Conservation (phyloP, 2,113 vertebrate species). For the Archilochus colubris region DNA sequence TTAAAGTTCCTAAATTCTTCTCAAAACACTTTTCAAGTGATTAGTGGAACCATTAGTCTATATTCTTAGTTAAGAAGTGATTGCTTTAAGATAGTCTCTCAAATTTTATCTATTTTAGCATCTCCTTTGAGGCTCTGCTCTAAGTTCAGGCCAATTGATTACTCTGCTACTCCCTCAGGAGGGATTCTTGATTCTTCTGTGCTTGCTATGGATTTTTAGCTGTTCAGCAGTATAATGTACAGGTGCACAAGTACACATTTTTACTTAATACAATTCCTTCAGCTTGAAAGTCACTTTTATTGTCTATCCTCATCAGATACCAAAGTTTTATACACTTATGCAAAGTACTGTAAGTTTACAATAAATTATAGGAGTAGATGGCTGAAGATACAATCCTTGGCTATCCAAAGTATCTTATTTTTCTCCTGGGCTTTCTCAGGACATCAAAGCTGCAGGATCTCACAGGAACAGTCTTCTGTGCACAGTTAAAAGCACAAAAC, state of each 20-base stretch:
- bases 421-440: not conserved
- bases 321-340: not conserved
- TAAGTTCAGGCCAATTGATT: not conserved
- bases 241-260: not conserved
- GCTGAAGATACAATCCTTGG: not conserved
- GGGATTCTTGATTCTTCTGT: not conserved
- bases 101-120: not conserved
- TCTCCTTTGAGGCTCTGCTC: not conserved
- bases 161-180: slow-evolving; percentile 6
- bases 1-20: not conserved
- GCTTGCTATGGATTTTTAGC: slow-evolving; percentile 5
- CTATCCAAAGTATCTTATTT: not conserved
- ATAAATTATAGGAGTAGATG: not conserved
- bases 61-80: slow-evolving; percentile 8
- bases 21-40: not conserved
- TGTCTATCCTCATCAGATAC: not conserved
- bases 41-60: not conserved
- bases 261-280: not conserved
- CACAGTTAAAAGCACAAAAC: not conserved
- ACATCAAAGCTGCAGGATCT: not conserved
- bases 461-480: not conserved
- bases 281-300: not conserved
- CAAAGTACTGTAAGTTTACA: not conserved
- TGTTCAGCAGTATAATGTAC: not conserved
- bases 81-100: not conserved